Conservation (phyloP, 1,140 invertebrate genomes). For the Heliconius congener region DNA sequence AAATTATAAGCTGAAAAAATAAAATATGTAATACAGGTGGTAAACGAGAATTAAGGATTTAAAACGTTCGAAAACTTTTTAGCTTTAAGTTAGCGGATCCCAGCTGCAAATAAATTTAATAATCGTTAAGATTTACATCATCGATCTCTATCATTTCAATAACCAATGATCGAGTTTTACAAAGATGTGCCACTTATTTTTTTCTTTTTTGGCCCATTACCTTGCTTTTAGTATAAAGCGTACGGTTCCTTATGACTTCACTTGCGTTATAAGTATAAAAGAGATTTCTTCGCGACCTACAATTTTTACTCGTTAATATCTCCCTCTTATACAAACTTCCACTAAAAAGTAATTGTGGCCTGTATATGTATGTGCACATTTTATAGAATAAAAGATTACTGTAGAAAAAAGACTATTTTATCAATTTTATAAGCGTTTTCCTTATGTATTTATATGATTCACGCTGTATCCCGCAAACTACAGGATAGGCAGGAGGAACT, state of each 20-base stretch:
- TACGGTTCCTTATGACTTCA: neutral
- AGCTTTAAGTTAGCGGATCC: too few relatives aligned
- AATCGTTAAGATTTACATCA: too few relatives aligned
- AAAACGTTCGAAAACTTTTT: too few relatives aligned
- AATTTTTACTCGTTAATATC: slow-evolving; percentile 2
- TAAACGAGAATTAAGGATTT: too few relatives aligned
- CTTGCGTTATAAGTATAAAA: neutral
- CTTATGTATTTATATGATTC: too few relatives aligned
- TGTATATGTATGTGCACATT: neutral
- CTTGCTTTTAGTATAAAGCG: neutral
- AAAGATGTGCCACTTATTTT: neutral
- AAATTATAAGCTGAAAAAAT: too few relatives aligned
- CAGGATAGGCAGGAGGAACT: too few relatives aligned
- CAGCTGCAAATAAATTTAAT: too few relatives aligned
- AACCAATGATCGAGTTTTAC: too few relatives aligned
- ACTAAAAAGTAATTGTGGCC: neutral
- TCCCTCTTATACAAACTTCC: neutral
- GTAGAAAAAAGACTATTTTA: neutral
- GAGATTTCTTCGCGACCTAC: neutral
- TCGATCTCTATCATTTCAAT: too few relatives aligned
- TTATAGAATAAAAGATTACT: neutral
- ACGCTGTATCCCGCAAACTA: too few relatives aligned
- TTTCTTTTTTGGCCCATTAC: neutral
- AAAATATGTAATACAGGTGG: too few relatives aligned
- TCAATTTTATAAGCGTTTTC: neutral